phyloP scores from a whole-genome alignment of 53 echinoderm and acorn worm species.

The Astropecten irregularis region DNA sequence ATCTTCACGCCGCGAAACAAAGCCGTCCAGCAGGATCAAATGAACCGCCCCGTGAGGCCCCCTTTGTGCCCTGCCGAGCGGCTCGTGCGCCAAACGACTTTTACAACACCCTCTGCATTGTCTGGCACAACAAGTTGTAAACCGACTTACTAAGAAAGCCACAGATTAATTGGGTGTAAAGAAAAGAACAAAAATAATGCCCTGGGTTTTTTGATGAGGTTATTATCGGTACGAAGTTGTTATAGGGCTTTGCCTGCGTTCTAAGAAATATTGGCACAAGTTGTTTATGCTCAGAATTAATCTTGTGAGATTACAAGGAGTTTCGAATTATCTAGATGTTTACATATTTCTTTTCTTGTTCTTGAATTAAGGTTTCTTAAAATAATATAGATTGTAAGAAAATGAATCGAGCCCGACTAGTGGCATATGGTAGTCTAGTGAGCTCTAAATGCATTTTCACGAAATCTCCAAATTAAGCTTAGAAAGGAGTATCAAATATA shows the following conservation, averaged over 20 bases:
- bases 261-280: background rate
- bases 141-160: constrained; percentile 6
- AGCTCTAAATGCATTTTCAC: too few relatives aligned
- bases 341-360: too few relatives aligned
- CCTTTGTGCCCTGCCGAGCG: background rate
- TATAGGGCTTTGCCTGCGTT: background rate
- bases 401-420: too few relatives aligned
- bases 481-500: too few relatives aligned
- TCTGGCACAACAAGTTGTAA: background rate
- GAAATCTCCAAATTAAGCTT: too few relatives aligned
- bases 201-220: background rate
- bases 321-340: too few relatives aligned
- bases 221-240: background rate
- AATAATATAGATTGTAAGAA: too few relatives aligned
- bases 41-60: background rate
- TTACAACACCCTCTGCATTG: constrained; percentile 13
- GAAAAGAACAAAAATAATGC: too few relatives aligned
- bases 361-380: too few relatives aligned
- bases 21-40: background rate
- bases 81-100: background rate
- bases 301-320: too few relatives aligned
- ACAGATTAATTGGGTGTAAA: background rate
- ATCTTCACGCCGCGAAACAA: background rate
- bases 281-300: background rate
- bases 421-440: too few relatives aligned